Percentiles rank a stretch among this genome's conserved stretches.
phyloP scores from a whole-genome alignment of 2,797 vertebrate species.

The Oreochromis mossambicus region DNA sequence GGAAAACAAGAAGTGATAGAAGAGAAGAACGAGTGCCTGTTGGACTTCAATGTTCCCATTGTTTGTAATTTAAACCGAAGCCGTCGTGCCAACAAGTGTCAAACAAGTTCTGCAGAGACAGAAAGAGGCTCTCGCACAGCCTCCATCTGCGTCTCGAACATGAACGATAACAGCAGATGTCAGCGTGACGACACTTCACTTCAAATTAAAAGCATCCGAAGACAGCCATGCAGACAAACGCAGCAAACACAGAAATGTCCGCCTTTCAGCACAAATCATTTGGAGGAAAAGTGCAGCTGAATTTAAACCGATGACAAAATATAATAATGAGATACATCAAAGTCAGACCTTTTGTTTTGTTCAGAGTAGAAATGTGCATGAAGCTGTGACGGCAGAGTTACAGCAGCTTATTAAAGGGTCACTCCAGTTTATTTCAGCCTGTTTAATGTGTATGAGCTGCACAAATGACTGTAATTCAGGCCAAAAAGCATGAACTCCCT shows the following conservation, averaged over 20 bases:
- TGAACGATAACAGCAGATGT: neutral
- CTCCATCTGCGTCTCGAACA: constrained; percentile 37
- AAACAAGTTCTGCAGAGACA: neutral
- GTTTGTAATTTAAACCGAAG: neutral
- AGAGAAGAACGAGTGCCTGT: neutral
- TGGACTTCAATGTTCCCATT: neutral
- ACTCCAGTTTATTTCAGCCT: neutral
- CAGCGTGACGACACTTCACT: neutral
- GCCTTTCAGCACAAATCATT: neutral
- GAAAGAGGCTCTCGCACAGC: neutral
- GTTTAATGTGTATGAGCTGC: neutral
- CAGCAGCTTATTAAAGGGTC: neutral
- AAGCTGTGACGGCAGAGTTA: neutral
- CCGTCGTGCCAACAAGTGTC: neutral
- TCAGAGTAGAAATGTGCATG: neutral
- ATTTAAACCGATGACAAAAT: neutral
- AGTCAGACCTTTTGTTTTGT: neutral
- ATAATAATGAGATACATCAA: neutral
- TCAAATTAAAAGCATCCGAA: neutral
- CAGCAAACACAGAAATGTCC: neutral
- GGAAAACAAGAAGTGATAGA: neutral
- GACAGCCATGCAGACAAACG: neutral
- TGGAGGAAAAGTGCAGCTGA: neutral
- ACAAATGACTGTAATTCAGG: neutral
- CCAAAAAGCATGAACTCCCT: neutral